Base-by-base conservation (phyloP, 2,888 invertebrate species). In the Cataglyphis livida region DNA sequence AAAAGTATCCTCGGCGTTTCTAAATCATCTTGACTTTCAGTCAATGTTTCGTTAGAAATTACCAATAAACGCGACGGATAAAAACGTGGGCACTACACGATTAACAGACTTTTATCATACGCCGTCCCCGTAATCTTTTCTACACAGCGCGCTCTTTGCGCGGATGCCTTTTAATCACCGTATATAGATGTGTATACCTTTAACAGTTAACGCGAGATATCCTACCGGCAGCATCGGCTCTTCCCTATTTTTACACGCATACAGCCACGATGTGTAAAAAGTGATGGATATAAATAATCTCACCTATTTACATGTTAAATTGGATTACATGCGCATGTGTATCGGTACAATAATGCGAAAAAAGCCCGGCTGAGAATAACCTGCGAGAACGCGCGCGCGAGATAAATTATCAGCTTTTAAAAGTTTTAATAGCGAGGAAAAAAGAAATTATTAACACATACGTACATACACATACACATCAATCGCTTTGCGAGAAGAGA, bases 231-330 rank as follows among this genome's bases (percentile, higher is more conserved):
- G 68, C 76, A 78, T 78, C 76, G 68, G 68, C 59, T 76, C 76
- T 59, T 70, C 71, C 78, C 78, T 79, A 79, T 79, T 79, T 79
- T 79, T 79, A 79, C 78, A 70, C 59, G 71, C 78, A 9, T 79
- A 71, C 78, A 78, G 78, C 78, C 44, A 79, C 73, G 78, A 59
- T 18, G 78, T 79, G 78, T 79, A 79, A 79, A 79, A 70, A 79
- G 78, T 79, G 44, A 59, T 48, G 59, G 78, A 61, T 79, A 79
- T 70, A 70, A 79, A 79, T 79, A 79, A 44, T 59, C 18, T 70
- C 71, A 79, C 78, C 78, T 79, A 79, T 79, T 79, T 79, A 79
- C 78, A 61, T 44, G 78, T 79, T 79, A 79, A 70, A 79, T 79
- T 59, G 73, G 59, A 79, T 79, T 79, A 79, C 78, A 79, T 25